Conservation (phyloP, 2,113 vertebrate species). For the Poeciliopsis turrubarensis region DNA sequence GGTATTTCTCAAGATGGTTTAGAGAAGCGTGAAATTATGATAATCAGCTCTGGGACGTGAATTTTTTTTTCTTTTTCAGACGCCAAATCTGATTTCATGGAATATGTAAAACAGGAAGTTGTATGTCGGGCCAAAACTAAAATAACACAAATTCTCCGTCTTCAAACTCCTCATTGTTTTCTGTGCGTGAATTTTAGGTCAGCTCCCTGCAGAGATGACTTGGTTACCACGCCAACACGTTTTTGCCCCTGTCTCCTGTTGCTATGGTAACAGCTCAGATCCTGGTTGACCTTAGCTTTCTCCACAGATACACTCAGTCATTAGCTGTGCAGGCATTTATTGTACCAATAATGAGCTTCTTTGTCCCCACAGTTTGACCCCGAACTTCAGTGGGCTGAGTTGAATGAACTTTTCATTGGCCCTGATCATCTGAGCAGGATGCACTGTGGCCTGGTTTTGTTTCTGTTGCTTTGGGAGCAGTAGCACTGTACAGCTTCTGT, state of each 20-base stretch:
- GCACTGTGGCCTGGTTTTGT: background rate
- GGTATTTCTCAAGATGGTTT: conserved; percentile 14
- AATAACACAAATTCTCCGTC: background rate
- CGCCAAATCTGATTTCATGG: background rate
- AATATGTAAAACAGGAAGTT: background rate
- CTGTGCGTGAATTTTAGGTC: conserved; percentile 6
- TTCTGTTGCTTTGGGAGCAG: background rate
- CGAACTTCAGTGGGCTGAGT: background rate
- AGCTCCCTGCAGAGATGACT: conserved; percentile 4
- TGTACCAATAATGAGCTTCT: background rate
- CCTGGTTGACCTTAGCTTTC: conserved; percentile 31
- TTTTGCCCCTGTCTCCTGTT: conserved; percentile 7
- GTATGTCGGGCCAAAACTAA: too few species aligned
- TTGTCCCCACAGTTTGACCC: conserved; percentile 17
- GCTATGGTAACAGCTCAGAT: conserved; percentile 33
- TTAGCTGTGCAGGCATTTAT: background rate
- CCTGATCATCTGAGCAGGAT: background rate
- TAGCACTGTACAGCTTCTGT: background rate
- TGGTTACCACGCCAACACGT: conserved; percentile 21
- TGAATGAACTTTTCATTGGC: background rate
- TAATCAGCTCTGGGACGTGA: conserved; percentile 4
- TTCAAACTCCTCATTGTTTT: background rate
- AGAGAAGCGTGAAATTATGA: background rate
- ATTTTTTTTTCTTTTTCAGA: too few species aligned
- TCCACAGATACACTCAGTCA: conserved; percentile 4